Conservation (phyloP, 1,140 invertebrate species). For the Camponotus pennsylvanicus region DNA sequence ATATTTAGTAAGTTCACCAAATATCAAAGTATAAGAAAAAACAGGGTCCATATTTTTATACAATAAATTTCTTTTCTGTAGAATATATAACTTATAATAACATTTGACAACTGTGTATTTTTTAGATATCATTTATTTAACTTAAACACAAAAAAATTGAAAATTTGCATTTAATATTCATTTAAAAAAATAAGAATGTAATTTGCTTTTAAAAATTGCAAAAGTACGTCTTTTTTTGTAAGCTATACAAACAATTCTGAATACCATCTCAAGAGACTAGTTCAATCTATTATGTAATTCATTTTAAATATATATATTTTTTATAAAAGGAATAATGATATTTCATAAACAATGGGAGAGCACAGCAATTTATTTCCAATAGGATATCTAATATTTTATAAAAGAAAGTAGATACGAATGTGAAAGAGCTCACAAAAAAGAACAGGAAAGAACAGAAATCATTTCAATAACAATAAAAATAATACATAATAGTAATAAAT, state of each 20-base stretch:
- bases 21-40: constrained; percentile 56
- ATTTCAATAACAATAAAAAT: constrained; percentile 39
- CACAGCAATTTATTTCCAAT: constrained; percentile 35
- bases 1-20: constrained; percentile 28
- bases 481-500: constrained; percentile 7
- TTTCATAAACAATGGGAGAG: constrained; percentile 47
- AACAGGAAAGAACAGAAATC: constrained; percentile 11
- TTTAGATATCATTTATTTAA: not conserved
- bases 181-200: not conserved
- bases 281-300: constrained; percentile 10
- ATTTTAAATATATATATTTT: constrained; percentile 19
- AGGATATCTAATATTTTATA: constrained; percentile 25
- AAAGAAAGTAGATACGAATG: constrained; percentile 19
- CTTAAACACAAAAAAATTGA: not conserved
- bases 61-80: not conserved
- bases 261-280: constrained; percentile 12
- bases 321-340: not conserved
- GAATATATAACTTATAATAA: not conserved
- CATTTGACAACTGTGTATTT: not conserved
- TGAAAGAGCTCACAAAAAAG: not conserved
- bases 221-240: constrained; percentile 5
- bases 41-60: not conserved
- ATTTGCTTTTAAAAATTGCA: constrained; percentile 5
- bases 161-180: constrained; percentile 13
- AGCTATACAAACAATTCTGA: not conserved